Base-by-base conservation (phyloP, 2,113 vertebrate species). In the Nesoenas mayeri region DNA sequence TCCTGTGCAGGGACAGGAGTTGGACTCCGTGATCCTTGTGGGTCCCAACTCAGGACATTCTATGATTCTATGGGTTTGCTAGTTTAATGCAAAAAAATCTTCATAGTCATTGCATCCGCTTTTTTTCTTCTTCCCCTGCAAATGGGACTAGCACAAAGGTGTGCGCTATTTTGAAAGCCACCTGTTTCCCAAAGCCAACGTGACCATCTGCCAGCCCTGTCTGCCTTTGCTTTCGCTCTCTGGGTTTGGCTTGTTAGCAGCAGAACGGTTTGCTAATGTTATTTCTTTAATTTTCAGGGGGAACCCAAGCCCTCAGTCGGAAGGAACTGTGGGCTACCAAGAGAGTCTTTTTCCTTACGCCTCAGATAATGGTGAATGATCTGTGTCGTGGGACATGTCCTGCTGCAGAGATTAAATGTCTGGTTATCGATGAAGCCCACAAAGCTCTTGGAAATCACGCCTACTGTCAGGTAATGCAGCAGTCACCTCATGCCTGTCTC, bases 341-440 rank as follows among this genome's bases (percentile, higher is more conserved):
- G 94, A 98, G 98, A 1, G 98, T 99, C 16, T 98, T 99, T 95
- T 99, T 99, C 96, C 98, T 99, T 69, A 99, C 99, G 0, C 99
- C 99, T 34, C 99, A 99, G 93, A 98, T 99, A 42, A 99, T 99
- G 99, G 98, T 99, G 88, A 99, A 99, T 11, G 99, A 99, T 83
- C 98, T 99, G 64, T 98, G 98, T 28, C 98, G 99, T 61, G 98
- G 99, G 79, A 97, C 98, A 4, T 99, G 99, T 57, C 99, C 99
- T 1, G 99, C 99, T 25, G 56, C 89, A 50, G 98, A 98, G 42
- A 90, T 99, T 75, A 99, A 99, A 51, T 99, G 99, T 85, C 93
- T 99, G 84, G 99, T 99, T 67, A 98, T 99, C 13, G 99, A 99
- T 65, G 99, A 99, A 95, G 99, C 99, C 60, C 99, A 99, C 97